Evolutionary conservation across 2,797 vertebrate species (phyloP).

Genomic region (Hydrophis major): DNA sequence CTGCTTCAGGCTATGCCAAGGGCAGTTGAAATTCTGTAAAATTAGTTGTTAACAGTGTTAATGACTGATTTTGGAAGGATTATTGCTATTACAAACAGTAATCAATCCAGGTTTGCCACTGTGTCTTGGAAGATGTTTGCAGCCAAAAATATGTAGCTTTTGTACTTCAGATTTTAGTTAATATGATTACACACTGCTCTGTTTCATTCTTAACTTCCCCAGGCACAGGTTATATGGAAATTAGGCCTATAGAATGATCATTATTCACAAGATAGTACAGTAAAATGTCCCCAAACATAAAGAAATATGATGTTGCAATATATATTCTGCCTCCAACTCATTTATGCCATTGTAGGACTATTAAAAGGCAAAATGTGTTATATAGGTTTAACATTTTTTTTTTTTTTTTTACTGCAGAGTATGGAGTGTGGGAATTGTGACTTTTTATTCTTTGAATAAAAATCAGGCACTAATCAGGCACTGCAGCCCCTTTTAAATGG

Average conservation of each 20-base stretch:
- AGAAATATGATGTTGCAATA: neutral
- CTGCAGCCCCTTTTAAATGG: neutral
- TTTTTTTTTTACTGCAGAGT: neutral
- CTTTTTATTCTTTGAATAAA: neutral
- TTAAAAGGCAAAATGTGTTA: conserved; percentile 7
- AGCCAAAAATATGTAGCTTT: conserved; percentile 46
- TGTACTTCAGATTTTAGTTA: conserved; percentile 52
- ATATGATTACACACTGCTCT: conserved; percentile 32
- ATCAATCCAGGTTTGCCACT: conserved; percentile 64
- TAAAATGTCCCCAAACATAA: neutral
- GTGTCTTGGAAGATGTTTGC: conserved; percentile 56
- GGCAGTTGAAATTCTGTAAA: conserved; percentile 69
- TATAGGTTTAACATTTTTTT: neutral
- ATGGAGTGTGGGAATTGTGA: neutral
- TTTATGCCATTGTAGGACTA: neutral
- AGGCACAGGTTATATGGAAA: conserved; percentile 16
- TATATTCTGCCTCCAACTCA: neutral
- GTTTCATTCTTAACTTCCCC: conserved; percentile 28
- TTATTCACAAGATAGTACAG: conserved; percentile 5
- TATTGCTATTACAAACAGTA: conserved; percentile 70
- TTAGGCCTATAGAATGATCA: neutral
- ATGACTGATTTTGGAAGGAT: conserved; percentile 69
- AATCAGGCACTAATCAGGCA: neutral
- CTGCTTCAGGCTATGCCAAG: conserved; percentile 71
- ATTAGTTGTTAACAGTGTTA: conserved; percentile 73